Conservation (phyloP, 2,888 invertebrate species). For the Lasioglossum calceatum region DNA sequence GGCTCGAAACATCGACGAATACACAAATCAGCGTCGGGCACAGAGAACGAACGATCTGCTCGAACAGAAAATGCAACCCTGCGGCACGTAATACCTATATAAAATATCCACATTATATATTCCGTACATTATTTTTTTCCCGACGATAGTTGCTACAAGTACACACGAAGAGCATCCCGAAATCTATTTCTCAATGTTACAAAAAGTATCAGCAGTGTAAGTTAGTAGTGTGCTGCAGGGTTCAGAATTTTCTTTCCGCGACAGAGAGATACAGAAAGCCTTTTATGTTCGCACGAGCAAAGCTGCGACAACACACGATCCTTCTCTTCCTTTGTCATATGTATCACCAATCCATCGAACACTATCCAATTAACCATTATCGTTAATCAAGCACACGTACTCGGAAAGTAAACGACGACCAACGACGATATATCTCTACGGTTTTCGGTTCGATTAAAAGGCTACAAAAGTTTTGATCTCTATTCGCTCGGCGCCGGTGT, state of each 20-base stretch:
- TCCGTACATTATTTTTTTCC: neutral
- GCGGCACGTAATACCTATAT: slow-evolving; percentile 10
- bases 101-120: slow-evolving; percentile 1
- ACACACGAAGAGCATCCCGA: neutral
- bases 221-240: slow-evolving; percentile 11
- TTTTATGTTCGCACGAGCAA: neutral
- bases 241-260: slow-evolving; percentile 18
- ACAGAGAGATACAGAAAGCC: slow-evolving; percentile 44
- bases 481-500: neutral
- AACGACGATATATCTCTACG: neutral
- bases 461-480: slow-evolving; percentile 1
- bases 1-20: neutral
- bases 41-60: neutral
- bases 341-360: neutral
- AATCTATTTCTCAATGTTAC: slow-evolving; percentile 11
- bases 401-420: slow-evolving; percentile 17
- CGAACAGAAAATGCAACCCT: slow-evolving; percentile 4
- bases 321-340: neutral
- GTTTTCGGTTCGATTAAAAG: neutral
- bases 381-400: slow-evolving; percentile 7
- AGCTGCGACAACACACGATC: neutral
- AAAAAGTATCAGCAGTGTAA: slow-evolving; percentile 19
- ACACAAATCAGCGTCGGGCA: neutral
- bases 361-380: neutral
- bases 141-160: neutral